Conservation (phyloP, 2,888 invertebrate species). For the Frankliniella intonsa region DNA sequence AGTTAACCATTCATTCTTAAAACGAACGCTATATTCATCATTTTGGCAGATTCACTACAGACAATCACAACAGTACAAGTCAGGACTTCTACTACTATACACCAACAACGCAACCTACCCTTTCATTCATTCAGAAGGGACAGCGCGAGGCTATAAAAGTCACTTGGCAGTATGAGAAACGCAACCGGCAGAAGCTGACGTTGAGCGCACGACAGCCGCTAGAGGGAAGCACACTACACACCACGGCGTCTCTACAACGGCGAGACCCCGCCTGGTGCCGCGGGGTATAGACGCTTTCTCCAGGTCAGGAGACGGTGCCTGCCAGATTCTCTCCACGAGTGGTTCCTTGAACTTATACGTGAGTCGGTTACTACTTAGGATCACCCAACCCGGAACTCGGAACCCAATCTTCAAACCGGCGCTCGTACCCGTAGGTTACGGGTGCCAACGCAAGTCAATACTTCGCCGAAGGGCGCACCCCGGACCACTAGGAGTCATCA, state of each 20-base stretch:
- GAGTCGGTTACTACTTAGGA: too few relatives aligned
- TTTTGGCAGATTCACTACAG: constrained; percentile 16
- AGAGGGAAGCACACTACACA: constrained; percentile 2
- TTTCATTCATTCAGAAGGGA: not conserved
- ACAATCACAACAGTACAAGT: constrained; percentile 23
- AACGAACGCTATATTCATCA: not conserved
- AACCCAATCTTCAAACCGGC: too few relatives aligned
- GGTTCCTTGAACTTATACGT: too few relatives aligned
- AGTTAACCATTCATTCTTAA: constrained; percentile 21
- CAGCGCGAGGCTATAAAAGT: not conserved
- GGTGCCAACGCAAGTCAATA: too few relatives aligned
- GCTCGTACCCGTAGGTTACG: too few relatives aligned
- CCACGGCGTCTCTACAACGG: not conserved
- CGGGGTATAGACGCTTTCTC: not conserved
- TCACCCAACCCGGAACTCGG: too few relatives aligned
- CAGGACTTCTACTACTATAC: not conserved
- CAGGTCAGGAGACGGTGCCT: too few relatives aligned
- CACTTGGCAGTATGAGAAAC: not conserved
- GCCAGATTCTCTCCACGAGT: too few relatives aligned
- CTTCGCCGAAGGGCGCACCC: too few relatives aligned
- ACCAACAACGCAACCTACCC: constrained; percentile 8
- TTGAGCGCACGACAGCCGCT: not conserved
- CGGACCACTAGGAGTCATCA: too few relatives aligned
- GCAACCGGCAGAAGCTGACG: not conserved
- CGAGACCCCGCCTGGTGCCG: not conserved